Evolutionary conservation across 2,113 vertebrate genomes (phyloP), one percentile per base, ranked within the genome.

Genomic region (Suncus etruscus): DNA sequence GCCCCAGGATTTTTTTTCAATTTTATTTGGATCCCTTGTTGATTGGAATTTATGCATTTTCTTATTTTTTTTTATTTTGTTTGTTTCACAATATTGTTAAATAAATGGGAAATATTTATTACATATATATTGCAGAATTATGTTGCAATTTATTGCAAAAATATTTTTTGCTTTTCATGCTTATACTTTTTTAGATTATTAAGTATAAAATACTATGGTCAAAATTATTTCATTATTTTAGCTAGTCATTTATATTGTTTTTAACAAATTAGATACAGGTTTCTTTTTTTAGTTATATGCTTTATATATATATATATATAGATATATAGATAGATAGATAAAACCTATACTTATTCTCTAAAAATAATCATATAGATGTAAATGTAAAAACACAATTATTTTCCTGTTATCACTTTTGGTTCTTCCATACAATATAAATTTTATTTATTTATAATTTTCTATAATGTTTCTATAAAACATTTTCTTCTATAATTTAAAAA

Each of bases 161-260:
- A 65, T 73, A 47, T 58, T 32, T 76, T 12, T 6, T 27, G 4
- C 31, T 6, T 27, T 3, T 50, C 5, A 18, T 15, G 39, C 32
- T 61, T 65, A 2, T 14, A 70, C 22, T 27, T 83, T 68, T 77
- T 76, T n/a, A 63, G 32, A 74, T 91, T 82, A 68, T 20, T 54
- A 20, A 32, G 4, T 88, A 39, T 85, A 85, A 74, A 82, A 74
- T 54, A 70, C 29, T 58, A 70, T 18, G 63, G 12, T 86, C 24
- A 81, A 80, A 88, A 66, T 24, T 1, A 68, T 75, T 84, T 27
- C n/a, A 39, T 47, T 25, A 12, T 77, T 58, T 92, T 78, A 70
- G 61, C 18, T 61, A 39, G 14, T 51, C 11, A 72, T 9, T 22
- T 1, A 4, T 75, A 22, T 22, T 80, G 11, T 86, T 86, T 69